Conservation (phyloP, 2,113 vertebrate species). For the Gopherus evgoodei region DNA sequence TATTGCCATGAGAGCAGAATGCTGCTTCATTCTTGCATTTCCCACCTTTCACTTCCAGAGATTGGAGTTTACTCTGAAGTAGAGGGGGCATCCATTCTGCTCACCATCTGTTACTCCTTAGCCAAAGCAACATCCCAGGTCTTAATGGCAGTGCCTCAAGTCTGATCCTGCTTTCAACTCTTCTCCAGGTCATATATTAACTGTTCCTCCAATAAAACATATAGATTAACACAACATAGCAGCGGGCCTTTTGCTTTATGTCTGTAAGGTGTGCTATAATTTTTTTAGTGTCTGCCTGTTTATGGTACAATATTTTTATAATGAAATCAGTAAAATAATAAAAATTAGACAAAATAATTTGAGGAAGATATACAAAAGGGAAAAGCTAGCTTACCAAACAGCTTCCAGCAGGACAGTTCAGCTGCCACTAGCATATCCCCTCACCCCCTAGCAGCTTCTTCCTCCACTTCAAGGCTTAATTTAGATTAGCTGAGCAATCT, state of each 20-base stretch:
- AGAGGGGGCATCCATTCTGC: neutral
- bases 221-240: neutral
- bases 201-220: neutral
- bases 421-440: neutral
- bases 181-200: neutral
- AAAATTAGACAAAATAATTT: neutral
- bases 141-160: neutral
- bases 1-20: neutral
- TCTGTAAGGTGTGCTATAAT: neutral
- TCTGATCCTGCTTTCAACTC: neutral
- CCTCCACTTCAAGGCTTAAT: neutral
- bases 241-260: neutral
- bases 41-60: neutral
- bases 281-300: neutral
- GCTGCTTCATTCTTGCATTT: neutral
- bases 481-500: neutral
- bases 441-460: rapidly evolving
- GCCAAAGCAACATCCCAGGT: neutral
- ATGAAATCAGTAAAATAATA: neutral
- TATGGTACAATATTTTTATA: neutral
- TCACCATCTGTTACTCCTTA: neutral
- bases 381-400: neutral
- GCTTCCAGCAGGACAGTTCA: neutral
- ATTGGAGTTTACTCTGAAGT: neutral
- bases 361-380: neutral